phyloP scores from a whole-genome alignment of 2,113 vertebrate species.

The Psittacula cyanocephala region DNA sequence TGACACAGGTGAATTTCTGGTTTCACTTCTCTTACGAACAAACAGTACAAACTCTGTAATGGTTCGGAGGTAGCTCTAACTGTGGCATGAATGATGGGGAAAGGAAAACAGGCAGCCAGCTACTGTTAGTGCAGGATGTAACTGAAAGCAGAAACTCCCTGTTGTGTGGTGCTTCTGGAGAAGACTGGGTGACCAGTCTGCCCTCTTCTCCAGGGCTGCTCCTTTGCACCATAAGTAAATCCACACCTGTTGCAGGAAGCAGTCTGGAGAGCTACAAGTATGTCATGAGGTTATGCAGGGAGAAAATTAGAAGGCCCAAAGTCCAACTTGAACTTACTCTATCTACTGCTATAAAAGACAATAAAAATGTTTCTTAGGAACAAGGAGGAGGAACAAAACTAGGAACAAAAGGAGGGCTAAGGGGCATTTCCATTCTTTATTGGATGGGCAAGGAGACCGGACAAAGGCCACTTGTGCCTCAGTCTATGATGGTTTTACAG shows the following conservation, averaged over 20 bases:
- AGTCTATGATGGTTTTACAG: background rate
- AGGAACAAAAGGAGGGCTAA: background rate
- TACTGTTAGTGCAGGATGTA: background rate
- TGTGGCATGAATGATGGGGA: accelerated
- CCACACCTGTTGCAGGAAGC: background rate
- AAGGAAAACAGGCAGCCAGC: background rate
- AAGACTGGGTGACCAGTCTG: background rate
- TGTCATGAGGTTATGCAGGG: background rate
- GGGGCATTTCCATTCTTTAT: background rate
- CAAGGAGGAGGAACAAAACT: background rate
- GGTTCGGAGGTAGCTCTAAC: background rate
- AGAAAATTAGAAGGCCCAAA: background rate
- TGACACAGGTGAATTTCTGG: background rate
- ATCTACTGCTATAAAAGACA: background rate
- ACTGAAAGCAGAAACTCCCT: background rate
- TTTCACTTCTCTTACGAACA: background rate
- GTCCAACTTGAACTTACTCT: background rate
- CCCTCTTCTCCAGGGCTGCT: background rate
- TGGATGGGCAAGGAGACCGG: background rate
- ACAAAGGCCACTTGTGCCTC: background rate
- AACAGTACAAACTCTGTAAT: background rate
- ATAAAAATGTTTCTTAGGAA: background rate
- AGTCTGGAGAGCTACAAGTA: background rate
- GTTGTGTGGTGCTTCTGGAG: background rate
- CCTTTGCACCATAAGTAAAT: background rate